A percentile compares a stretch with the other conserved stretches of the same genome.
Evolutionary conservation across 2,888 invertebrate species (phyloP).

Genomic region (Cristatella mucedo): DNA sequence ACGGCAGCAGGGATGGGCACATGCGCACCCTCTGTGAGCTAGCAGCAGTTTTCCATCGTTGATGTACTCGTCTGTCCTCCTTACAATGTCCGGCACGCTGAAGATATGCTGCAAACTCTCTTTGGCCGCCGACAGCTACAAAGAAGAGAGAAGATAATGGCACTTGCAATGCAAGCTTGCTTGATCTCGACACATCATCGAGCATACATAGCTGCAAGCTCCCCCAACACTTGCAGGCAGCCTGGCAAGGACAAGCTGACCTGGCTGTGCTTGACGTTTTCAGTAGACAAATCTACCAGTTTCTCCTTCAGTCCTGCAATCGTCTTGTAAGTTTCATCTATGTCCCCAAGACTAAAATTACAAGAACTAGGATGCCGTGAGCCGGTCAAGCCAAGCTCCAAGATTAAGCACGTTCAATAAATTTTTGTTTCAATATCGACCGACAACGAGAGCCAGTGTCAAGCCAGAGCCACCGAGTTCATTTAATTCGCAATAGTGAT

Average conservation of each 20-base stretch:
- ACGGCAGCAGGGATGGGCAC: too few relatives aligned
- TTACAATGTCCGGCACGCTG: constrained; percentile 86
- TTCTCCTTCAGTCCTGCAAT: constrained; percentile 65
- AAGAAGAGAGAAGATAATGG: too few relatives aligned
- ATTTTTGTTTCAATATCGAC: too few relatives aligned
- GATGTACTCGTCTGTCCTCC: constrained; percentile 81
- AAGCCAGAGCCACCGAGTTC: too few relatives aligned
- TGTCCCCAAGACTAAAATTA: constrained; percentile 51
- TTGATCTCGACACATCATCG: too few relatives aligned
- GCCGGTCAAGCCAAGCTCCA: too few relatives aligned
- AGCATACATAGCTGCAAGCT: too few relatives aligned
- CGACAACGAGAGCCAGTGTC: too few relatives aligned
- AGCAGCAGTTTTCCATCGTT: constrained; percentile 82
- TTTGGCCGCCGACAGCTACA: constrained; percentile 75
- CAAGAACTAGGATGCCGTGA: too few relatives aligned
- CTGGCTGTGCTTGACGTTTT: constrained; percentile 85
- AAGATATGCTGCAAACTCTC: constrained; percentile 96
- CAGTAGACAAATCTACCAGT: constrained; percentile 68
- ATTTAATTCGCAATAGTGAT: too few relatives aligned
- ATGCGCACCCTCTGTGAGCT: constrained; percentile 66
- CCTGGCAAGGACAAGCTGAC: constrained; percentile 17
- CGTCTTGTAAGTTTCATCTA: constrained; percentile 56
- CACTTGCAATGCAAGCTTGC: background rate
- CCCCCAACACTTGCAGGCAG: too few relatives aligned
- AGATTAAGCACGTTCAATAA: too few relatives aligned